phyloP scores from a whole-genome alignment of 2,888 invertebrate genomes.

The Andrena fulva region DNA sequence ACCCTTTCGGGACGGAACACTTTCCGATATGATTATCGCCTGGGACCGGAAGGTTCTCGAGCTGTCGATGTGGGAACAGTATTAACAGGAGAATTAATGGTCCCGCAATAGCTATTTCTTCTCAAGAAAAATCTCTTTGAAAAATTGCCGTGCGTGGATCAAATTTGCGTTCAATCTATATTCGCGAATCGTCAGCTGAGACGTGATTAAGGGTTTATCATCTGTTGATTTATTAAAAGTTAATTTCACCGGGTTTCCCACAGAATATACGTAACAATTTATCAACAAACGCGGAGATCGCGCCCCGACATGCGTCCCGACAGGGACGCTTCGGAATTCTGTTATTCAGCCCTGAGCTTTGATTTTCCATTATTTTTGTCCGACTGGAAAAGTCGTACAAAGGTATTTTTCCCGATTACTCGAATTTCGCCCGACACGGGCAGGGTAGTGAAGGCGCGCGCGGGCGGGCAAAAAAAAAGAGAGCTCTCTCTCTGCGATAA shows the following conservation, averaged over 20 bases:
- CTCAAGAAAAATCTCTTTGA: no score
- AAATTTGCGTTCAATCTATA: no score
- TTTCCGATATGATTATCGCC: neutral
- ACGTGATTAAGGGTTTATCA: no score
- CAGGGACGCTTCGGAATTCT: neutral
- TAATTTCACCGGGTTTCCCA: neutral
- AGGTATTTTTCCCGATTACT: slow-evolving; percentile 5
- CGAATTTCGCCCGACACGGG: neutral
- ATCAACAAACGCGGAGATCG: neutral
- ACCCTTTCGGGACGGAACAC: neutral
- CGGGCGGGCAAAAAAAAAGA: neutral
- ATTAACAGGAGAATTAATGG: neutral
- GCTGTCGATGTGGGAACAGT: neutral
- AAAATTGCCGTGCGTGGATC: no score
- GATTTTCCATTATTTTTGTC: slow-evolving; percentile 4
- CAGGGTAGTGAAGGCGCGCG: neutral
- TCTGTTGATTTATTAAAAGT: no score
- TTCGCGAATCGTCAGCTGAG: no score
- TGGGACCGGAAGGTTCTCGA: neutral
- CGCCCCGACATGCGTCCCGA: no score
- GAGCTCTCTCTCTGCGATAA: neutral
- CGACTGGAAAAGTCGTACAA: slow-evolving; percentile 2
- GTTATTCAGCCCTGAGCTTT: neutral
- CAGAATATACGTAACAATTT: neutral
- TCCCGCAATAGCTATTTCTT: neutral